Conservation (phyloP, 1,140 invertebrate species). For the Drosophila asahinai region DNA sequence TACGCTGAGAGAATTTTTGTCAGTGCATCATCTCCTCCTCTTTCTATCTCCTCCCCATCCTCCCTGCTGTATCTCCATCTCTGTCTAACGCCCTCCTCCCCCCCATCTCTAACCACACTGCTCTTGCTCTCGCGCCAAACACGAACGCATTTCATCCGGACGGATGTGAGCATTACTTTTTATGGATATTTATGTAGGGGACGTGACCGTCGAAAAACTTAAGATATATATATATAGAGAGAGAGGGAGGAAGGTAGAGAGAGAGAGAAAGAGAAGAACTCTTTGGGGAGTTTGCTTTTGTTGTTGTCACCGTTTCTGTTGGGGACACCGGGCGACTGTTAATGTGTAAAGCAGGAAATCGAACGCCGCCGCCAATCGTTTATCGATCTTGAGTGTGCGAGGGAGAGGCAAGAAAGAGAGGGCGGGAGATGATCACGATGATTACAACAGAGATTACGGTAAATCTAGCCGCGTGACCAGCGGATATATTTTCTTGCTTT, state of each 20-base stretch:
- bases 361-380: constrained; percentile 21
- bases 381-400: constrained; percentile 25
- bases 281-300: constrained; percentile 19
- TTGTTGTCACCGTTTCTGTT: neutral
- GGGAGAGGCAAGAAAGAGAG: constrained; percentile 4
- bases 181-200: constrained; percentile 79
- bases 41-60: neutral
- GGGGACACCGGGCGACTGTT: constrained; percentile 42
- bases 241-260: neutral
- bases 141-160: constrained; percentile 72
- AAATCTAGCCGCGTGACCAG: constrained; percentile 11
- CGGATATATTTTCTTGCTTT: neutral
- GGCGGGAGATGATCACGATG: constrained; percentile 17
- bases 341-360: constrained; percentile 53
- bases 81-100: neutral
- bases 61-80: neutral
- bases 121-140: constrained; percentile 43
- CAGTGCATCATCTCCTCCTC: neutral
- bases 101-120: neutral
- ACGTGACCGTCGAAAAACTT: constrained; percentile 69
- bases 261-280: constrained; percentile 7
- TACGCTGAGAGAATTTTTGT: neutral
- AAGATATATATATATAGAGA: neutral
- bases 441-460: constrained; percentile 19
- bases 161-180: constrained; percentile 80